These are phyloP conservation scores for Scaptomyza montana DNA, from an alignment of 1,140 invertebrate genomes.

Conservation along the genomic window DNA sequence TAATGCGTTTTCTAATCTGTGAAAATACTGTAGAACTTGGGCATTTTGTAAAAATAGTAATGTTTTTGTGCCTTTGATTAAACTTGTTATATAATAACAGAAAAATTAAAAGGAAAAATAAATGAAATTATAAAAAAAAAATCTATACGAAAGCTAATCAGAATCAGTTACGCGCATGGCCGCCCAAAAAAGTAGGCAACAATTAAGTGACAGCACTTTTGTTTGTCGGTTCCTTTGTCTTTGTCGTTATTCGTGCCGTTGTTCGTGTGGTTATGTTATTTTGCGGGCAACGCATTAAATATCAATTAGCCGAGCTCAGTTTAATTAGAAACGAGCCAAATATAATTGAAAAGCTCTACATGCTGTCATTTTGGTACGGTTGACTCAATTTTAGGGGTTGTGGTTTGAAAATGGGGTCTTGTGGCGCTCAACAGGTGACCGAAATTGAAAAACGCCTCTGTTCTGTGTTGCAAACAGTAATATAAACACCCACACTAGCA, in stretches of 20 bases:
- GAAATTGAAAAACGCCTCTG: conserved; percentile 56
- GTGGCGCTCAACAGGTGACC: conserved; percentile 60
- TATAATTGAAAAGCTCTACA: conserved; percentile 53
- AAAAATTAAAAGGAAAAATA: no score
- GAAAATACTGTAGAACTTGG: not conserved
- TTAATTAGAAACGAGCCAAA: conserved; percentile 41
- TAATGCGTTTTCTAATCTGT: conserved; percentile 4
- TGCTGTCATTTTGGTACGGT: conserved; percentile 25
- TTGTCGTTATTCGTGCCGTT: not conserved
- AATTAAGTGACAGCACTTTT: conserved; percentile 24
- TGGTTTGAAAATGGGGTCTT: not conserved
- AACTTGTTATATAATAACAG: no score
- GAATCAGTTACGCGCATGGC: not conserved
- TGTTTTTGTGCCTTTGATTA: not conserved
- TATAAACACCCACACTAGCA: conserved; percentile 18
- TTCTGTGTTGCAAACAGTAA: conserved; percentile 52
- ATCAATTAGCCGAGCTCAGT: conserved; percentile 38
- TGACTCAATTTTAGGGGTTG: conserved; percentile 8
- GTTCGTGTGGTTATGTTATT: not conserved
- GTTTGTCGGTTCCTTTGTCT: conserved; percentile 12
- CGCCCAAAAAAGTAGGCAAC: conserved; percentile 26
- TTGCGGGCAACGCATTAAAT: conserved; percentile 16
- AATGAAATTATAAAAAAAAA: no score
- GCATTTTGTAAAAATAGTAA: not conserved
- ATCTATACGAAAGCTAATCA: conserved; percentile 6